These are phyloP conservation scores for Adelphocoris suturalis DNA, from an alignment of 2,888 invertebrate genomes.

Conservation along the genomic window DNA sequence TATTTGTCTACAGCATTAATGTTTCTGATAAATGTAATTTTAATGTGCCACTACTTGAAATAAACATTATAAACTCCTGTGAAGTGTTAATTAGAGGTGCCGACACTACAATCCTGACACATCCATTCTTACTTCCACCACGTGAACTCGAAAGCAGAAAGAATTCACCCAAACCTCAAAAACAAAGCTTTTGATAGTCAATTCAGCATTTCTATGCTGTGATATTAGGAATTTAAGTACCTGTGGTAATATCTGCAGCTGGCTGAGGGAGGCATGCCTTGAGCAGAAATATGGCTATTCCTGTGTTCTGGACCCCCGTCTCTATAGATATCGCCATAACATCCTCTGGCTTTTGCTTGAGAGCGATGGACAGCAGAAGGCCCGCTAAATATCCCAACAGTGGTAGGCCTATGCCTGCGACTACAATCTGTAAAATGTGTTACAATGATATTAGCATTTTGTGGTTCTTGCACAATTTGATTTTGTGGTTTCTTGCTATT, in stretches of 20 bases:
- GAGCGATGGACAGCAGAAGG: slow-evolving; percentile 82
- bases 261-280: slow-evolving; percentile 90
- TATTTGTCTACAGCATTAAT: too few relatives aligned
- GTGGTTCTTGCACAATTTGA: too few relatives aligned
- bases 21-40: too few relatives aligned
- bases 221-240: slow-evolving; percentile 79
- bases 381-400: slow-evolving; percentile 90
- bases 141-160: background rate
- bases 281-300: slow-evolving; percentile 92
- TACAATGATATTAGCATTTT: too few relatives aligned
- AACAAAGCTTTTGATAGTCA: background rate
- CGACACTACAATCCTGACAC: background rate
- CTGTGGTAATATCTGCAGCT: slow-evolving; percentile 92
- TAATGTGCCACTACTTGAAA: too few relatives aligned
- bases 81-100: too few relatives aligned
- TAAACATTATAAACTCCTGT: too few relatives aligned
- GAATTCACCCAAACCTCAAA: background rate
- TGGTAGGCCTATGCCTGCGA: slow-evolving; percentile 89
- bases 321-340: slow-evolving; percentile 94
- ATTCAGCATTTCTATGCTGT: too few relatives aligned
- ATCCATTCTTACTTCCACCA: too few relatives aligned
- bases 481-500: too few relatives aligned
- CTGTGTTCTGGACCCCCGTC: slow-evolving; percentile 96
- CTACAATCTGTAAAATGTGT: slow-evolving; percentile 83
- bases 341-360: slow-evolving; percentile 84